These are phyloP conservation scores for Diachasmimorpha longicaudata DNA, from an alignment of 1,140 invertebrate species.

Conservation along the genomic window DNA sequence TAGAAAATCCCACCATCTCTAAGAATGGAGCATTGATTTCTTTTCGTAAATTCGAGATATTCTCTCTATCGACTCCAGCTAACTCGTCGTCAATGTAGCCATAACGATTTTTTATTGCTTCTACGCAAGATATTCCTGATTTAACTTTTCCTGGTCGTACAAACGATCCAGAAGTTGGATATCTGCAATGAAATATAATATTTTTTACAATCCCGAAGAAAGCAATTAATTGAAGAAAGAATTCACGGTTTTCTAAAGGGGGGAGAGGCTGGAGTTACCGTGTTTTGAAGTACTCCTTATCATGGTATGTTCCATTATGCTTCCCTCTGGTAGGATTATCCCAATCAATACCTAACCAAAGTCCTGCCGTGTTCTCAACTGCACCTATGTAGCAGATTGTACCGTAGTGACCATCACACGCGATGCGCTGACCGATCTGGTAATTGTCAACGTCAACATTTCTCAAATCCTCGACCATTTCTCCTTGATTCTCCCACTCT, in stretches of 20 bases:
- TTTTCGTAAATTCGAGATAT: conserved; percentile 69
- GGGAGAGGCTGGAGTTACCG: conserved; percentile 54
- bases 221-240: too few species aligned
- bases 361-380: conserved; percentile 66
- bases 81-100: conserved; percentile 69
- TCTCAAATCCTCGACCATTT: background rate
- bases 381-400: conserved; percentile 68
- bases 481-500: background rate
- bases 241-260: too few species aligned
- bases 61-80: conserved; percentile 66
- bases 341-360: conserved; percentile 94
- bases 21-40: conserved; percentile 79
- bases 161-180: conserved; percentile 82
- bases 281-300: conserved; percentile 82
- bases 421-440: conserved; percentile 64
- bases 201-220: too few species aligned
- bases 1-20: conserved; percentile 88
- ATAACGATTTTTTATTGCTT: conserved; percentile 78
- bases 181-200: conserved; percentile 42
- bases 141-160: conserved; percentile 81
- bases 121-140: conserved; percentile 71
- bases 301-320: conserved; percentile 86
- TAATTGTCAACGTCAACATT: conserved; percentile 31
- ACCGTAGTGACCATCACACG: conserved; percentile 64
- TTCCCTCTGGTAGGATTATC: conserved; percentile 86